These are phyloP conservation scores for Holacanthus passer DNA, from an alignment of 2,113 vertebrate genomes.

Conservation along the genomic window DNA sequence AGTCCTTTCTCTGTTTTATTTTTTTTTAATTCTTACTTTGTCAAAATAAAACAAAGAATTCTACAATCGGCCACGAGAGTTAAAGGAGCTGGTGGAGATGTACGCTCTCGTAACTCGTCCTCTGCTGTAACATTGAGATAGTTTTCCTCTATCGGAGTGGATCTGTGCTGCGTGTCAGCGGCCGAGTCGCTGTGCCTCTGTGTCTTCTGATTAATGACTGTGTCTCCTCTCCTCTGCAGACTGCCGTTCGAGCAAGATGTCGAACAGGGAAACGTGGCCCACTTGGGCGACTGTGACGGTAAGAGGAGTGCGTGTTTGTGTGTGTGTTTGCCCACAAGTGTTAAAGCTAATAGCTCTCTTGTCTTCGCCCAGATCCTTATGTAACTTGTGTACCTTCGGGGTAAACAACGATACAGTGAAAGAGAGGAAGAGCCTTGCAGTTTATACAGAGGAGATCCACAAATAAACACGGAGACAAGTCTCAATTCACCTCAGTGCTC, in stretches of 20 bases:
- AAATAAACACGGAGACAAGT: conserved; percentile 65
- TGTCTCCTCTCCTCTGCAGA: conserved; percentile 81
- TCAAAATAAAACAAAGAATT: conserved; percentile 17
- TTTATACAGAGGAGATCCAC: conserved; percentile 48
- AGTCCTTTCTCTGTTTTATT: conserved; percentile 9
- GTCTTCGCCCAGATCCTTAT: conserved; percentile 43
- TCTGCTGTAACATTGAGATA: conserved; percentile 55
- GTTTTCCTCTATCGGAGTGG: conserved; percentile 52
- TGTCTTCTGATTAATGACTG: conserved; percentile 68
- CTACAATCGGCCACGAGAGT: not conserved
- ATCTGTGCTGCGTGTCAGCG: conserved; percentile 60
- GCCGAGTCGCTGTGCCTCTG: conserved; percentile 30
- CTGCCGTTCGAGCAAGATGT: conserved; percentile 93
- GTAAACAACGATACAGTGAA: conserved; percentile 47
- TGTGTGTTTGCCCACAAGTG: conserved; percentile 43
- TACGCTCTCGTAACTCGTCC: conserved; percentile 9
- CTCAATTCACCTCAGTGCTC: conserved; percentile 34
- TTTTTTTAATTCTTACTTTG: not conserved
- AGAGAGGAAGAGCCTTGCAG: conserved; percentile 24
- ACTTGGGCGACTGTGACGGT: conserved; percentile 97
- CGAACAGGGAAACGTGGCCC: conserved; percentile 89
- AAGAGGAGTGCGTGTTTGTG: conserved; percentile 66
- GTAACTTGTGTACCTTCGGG: conserved; percentile 35
- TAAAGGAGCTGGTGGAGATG: conserved; percentile 31
- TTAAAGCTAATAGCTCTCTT: conserved; percentile 47